Evolutionary conservation across 2,113 vertebrate genomes (phyloP).

Genomic region (Perca schrenkii): DNA sequence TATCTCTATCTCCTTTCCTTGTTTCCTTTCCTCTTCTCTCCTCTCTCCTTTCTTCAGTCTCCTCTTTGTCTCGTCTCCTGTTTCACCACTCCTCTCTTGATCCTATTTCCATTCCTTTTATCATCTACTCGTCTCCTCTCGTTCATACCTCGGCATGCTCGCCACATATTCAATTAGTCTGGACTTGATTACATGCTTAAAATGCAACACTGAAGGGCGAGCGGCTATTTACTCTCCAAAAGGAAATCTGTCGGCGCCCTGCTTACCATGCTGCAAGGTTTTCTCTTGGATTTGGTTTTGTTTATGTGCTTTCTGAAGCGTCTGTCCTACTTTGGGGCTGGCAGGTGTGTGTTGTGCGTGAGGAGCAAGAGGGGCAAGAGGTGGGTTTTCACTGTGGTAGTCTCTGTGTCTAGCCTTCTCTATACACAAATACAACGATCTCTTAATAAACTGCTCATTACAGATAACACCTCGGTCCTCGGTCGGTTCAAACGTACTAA

Average conservation of each 20-base stretch:
- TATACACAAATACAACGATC: not conserved
- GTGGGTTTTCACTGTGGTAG: too few species aligned
- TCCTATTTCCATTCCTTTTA: not conserved
- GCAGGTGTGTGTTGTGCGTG: constrained; percentile 23
- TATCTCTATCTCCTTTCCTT: not conserved
- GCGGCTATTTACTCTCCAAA: constrained; percentile 58
- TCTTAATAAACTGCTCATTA: constrained; percentile 29
- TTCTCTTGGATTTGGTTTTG: constrained; percentile 36
- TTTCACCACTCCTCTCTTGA: not conserved
- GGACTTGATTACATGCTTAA: constrained; percentile 78
- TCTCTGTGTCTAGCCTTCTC: not conserved
- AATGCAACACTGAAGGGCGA: constrained; percentile 68
- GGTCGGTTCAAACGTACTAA: constrained; percentile 10
- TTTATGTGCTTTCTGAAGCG: constrained; percentile 36
- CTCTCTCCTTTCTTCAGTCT: not conserved
- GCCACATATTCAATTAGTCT: constrained; percentile 80
- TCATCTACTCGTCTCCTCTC: not conserved
- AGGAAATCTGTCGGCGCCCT: constrained; percentile 61
- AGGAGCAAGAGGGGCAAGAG: not conserved
- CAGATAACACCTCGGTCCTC: constrained; percentile 5
- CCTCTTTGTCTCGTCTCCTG: not conserved
- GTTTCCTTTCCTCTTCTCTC: not conserved
- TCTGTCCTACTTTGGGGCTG: constrained; percentile 26
- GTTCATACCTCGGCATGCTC: constrained; percentile 51
- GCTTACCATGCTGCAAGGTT: constrained; percentile 37